Evolutionary conservation across 2,113 vertebrate genomes (phyloP).

Genomic region (Coracopsis vasa): DNA sequence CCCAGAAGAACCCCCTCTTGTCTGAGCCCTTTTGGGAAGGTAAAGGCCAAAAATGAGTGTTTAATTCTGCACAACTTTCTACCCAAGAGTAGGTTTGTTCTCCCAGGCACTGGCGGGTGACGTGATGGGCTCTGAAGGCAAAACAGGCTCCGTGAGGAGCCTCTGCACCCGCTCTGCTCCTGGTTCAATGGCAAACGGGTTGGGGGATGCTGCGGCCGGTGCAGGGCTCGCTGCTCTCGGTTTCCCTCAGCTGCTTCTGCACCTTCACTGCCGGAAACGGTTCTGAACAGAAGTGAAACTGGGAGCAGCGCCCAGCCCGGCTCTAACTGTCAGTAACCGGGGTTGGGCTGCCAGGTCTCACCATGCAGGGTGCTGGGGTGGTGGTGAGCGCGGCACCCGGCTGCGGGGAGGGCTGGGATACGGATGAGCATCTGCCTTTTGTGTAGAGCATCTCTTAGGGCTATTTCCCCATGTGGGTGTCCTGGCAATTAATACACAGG

Average conservation of each 20-base stretch:
- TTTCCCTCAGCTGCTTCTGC: not conserved
- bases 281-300: not conserved
- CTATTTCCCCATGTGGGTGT: accelerated
- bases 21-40: not conserved
- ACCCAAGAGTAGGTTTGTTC: not conserved
- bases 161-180: not conserved
- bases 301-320: accelerated
- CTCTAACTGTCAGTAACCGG: accelerated
- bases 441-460: not conserved
- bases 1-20: not conserved
- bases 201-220: accelerated
- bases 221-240: not conserved
- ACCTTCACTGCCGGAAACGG: not conserved
- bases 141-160: not conserved
- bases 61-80: accelerated
- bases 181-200: not conserved
- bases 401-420: not conserved
- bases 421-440: accelerated
- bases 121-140: not conserved
- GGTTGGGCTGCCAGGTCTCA: accelerated
- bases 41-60: accelerated
- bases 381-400: accelerated
- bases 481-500: accelerated
- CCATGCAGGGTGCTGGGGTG: accelerated
- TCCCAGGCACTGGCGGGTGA: not conserved